Percentiles rank a stretch among this genome's conserved stretches.
These are phyloP conservation scores for Drosophila atroscutellata DNA, from an alignment of 2,888 invertebrate genomes.

Conservation along the genomic window DNA sequence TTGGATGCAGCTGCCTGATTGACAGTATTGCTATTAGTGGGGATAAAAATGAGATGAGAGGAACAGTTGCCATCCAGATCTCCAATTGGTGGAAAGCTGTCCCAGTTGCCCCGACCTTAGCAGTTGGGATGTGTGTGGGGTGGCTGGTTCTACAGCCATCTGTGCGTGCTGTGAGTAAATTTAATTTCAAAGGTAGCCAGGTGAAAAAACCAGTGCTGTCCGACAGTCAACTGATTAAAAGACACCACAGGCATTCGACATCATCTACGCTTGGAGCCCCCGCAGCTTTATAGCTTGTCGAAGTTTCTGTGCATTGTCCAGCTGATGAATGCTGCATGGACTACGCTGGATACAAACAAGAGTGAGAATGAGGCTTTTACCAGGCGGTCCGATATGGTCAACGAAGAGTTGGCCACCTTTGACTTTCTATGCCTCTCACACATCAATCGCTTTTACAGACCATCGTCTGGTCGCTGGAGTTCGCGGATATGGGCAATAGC, in stretches of 20 bases:
- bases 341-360: slow-evolving; percentile 1
- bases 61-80: neutral
- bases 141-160: slow-evolving; percentile 39
- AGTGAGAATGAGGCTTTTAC: slow-evolving; percentile 32
- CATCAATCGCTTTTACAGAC: slow-evolving; percentile 49
- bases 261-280: slow-evolving; percentile 48
- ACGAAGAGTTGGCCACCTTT: slow-evolving; percentile 16
- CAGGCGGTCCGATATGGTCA: slow-evolving; percentile 12
- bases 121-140: slow-evolving; percentile 23
- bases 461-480: slow-evolving; percentile 49
- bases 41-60: neutral
- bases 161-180: slow-evolving; percentile 26
- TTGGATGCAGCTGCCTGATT: neutral
- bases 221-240: slow-evolving; percentile 35
- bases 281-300: slow-evolving; percentile 43
- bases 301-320: slow-evolving; percentile 33
- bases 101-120: neutral
- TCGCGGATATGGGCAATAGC: slow-evolving; percentile 18
- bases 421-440: slow-evolving; percentile 35
- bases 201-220: neutral
- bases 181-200: slow-evolving; percentile 21
- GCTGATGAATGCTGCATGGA: slow-evolving; percentile 26
- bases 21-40: neutral
- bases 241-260: slow-evolving; percentile 35
- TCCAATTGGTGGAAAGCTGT: neutral